Evolutionary conservation across 2,888 invertebrate species (phyloP).

Genomic region (Mesodorylaimus sp.): DNA sequence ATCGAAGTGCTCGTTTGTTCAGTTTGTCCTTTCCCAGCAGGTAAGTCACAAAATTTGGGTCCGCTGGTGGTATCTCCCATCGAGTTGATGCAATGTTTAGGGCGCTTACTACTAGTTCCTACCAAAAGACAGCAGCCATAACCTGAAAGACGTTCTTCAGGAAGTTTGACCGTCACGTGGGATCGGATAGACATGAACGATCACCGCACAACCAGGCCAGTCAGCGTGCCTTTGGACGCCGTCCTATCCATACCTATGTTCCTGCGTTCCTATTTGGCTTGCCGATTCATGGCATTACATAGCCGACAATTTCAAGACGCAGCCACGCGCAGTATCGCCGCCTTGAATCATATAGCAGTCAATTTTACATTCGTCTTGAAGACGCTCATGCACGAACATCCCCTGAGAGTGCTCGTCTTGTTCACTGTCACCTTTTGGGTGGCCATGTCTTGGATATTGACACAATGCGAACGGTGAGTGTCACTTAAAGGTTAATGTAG

Average conservation of each 20-base stretch:
- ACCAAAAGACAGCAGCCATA: no score
- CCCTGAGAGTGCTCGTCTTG: constrained; percentile 85
- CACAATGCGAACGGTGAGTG: constrained; percentile 85
- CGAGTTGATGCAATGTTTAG: background rate
- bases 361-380: constrained; percentile 78
- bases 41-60: constrained; percentile 46
- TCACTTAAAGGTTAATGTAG: no score
- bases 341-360: constrained; percentile 59
- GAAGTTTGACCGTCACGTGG: background rate
- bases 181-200: background rate
- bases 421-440: constrained; percentile 99
- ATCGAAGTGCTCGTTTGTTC: constrained; percentile 88
- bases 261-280: constrained; percentile 93
- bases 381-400: constrained; percentile 99
- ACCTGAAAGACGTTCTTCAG: no score
- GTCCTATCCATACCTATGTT: constrained; percentile 98
- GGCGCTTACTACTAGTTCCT: background rate
- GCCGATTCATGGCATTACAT: constrained; percentile 96
- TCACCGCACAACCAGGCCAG: constrained; percentile 7
- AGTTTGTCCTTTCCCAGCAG: constrained; percentile 90
- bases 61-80: background rate
- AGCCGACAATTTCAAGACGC: constrained; percentile 88
- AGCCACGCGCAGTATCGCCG: constrained; percentile 54
- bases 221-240: constrained; percentile 79
- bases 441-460: constrained; percentile 94